These are phyloP conservation scores for Agelas oroides DNA, from an alignment of 37 sponge, comb jelly and placozoan genomes.

Conservation along the genomic window DNA sequence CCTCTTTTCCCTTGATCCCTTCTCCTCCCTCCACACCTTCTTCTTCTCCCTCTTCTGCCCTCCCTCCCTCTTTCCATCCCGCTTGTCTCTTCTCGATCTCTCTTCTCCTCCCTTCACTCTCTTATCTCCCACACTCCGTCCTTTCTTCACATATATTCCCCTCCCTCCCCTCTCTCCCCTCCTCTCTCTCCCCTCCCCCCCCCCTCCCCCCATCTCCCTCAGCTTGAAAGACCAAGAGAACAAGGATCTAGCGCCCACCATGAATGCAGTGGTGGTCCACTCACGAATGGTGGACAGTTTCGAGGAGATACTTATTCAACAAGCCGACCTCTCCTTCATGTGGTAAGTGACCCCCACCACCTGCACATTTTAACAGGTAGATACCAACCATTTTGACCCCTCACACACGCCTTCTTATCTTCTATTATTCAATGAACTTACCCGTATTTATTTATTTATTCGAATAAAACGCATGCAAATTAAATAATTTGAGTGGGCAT, in stretches of 20 bases:
- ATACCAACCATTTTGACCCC: background rate
- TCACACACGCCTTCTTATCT: too few species aligned
- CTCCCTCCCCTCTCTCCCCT: constrained; percentile 3
- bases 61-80: too few species aligned
- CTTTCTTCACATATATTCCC: background rate
- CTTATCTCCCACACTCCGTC: too few species aligned
- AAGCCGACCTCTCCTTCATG: constrained; percentile 82
- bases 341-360: constrained; percentile 35
- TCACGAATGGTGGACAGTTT: constrained; percentile 83
- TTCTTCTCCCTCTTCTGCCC: background rate
- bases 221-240: constrained; percentile 75
- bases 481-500: too few species aligned
- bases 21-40: background rate
- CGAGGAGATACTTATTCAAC: constrained; percentile 71
- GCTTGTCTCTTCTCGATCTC: too few species aligned
- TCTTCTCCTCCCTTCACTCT: background rate
- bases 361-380: too few species aligned
- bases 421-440: too few species aligned
- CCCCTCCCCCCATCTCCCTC: background rate
- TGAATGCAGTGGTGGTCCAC: constrained; percentile 90
- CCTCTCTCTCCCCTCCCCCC: constrained; percentile 13
- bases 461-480: too few species aligned
- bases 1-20: background rate
- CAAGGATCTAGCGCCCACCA: constrained; percentile 71
- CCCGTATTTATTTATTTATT: too few species aligned